A percentile compares a stretch with the other conserved stretches of the same genome.
phyloP scores from a whole-genome alignment of 2,888 invertebrate species.

The Globia sparganii region DNA sequence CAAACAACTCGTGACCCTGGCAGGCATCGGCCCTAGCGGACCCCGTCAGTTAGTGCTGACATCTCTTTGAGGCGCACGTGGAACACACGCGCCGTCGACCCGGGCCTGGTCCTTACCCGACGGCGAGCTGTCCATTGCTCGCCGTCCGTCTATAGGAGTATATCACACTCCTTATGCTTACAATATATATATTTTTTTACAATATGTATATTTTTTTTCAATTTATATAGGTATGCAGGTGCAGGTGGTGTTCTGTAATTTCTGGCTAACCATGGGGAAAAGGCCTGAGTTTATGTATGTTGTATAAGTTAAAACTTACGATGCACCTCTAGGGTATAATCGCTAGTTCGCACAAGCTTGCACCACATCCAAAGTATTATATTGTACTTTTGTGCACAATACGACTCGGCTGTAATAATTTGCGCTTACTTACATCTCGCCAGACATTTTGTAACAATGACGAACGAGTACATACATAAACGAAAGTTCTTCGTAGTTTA shows the following conservation, averaged over 20 bases:
- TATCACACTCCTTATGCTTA: too few relatives aligned
- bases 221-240: too few relatives aligned
- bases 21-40: too few relatives aligned
- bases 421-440: constrained; percentile 67
- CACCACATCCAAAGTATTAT: constrained; percentile 57
- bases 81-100: too few relatives aligned
- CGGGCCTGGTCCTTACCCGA: too few relatives aligned
- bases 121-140: too few relatives aligned
- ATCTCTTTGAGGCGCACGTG: too few relatives aligned
- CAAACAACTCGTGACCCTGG: too few relatives aligned
- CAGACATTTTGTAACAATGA: constrained; percentile 39
- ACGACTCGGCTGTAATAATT: constrained; percentile 69
- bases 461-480: neutral
- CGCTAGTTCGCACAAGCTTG: constrained; percentile 3
- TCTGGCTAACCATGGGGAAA: neutral
- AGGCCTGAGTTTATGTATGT: neutral
- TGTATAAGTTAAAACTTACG: neutral
- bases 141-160: too few relatives aligned
- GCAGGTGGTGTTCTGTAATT: neutral
- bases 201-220: too few relatives aligned
- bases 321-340: neutral
- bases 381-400: constrained; percentile 72
- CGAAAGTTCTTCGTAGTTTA: neutral
- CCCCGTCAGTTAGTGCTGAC: too few relatives aligned
- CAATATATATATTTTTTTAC: too few relatives aligned